Evolutionary conservation across 2,113 vertebrate genomes (phyloP), one percentile per base, ranked within the genome.

Genomic region (Asarcornis scutulata): DNA sequence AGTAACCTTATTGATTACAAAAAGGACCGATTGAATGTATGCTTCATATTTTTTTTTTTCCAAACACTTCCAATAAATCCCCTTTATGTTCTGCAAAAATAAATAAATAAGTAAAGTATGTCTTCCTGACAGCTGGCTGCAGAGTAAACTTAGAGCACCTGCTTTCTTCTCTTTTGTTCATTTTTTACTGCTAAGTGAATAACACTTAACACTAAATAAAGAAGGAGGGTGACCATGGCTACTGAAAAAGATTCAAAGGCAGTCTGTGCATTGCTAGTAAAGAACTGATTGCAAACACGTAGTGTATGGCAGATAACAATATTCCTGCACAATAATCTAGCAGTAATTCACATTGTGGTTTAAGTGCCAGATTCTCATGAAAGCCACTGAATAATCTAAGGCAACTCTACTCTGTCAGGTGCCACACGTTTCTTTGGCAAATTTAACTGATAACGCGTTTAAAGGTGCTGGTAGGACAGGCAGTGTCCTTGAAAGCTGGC

Each of bases 101-200:
- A 97, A 93, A 94, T 48, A 96, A 89, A 76, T 64, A 97, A 95
- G 26, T 86, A 94, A 95, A 78, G 86, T 86, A 77, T 93, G 76
- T 97, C 93, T 95, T 94, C 91, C 94, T 93, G 96, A 97, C 96
- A 97, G 96, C 95, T 97, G 97, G 84, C 91, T 95, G 72, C 44
- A 97, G 84, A 95, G 96, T 93, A 98, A 98, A 98, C 97, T 97
- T 97, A 96, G 91, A 97, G 94, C 97, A 98, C 97, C 97, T 97
- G 97, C 96, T 94, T 97, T 97, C 92, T 97, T 96, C 86, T 88
- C 96, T 94, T 97, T 97, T 96, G 94, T 97, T 97, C 59, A 72
- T 69, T 85, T 95, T 96, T 97, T 97, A 96, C 95, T 95, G 96
- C 92, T 94, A 97, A 97, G 93, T 97, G 96, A 97, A 97, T 97